Evolutionary conservation across 2,888 invertebrate species (phyloP).

Genomic region (Erpobdella octoculata): DNA sequence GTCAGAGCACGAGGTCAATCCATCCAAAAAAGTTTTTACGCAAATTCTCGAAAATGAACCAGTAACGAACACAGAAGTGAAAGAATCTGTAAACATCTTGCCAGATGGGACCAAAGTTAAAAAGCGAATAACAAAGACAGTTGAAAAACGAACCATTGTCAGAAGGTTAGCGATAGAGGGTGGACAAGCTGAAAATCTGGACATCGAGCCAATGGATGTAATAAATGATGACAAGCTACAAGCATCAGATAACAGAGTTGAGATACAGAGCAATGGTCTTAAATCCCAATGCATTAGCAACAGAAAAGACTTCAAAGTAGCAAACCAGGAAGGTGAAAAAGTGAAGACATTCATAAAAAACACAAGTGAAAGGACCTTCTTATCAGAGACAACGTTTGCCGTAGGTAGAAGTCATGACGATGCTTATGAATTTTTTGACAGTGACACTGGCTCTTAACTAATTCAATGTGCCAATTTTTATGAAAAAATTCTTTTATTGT

Average conservation of each 20-base stretch:
- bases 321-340: too few relatives aligned
- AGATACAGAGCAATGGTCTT: too few relatives aligned
- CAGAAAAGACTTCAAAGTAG: neutral
- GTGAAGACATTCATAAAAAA: too few relatives aligned
- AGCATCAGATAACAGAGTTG: too few relatives aligned
- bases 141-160: slow-evolving; percentile 41
- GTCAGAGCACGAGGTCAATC: neutral
- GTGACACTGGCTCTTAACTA: too few relatives aligned
- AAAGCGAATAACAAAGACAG: slow-evolving; percentile 41
- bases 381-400: neutral
- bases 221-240: too few relatives aligned
- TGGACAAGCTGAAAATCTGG: neutral
- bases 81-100: slow-evolving; percentile 37
- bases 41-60: slow-evolving; percentile 38
- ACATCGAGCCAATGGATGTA: too few relatives aligned
- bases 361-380: neutral
- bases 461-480: too few relatives aligned
- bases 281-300: too few relatives aligned
- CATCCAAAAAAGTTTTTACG: slow-evolving; percentile 33
- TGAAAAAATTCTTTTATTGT: too few relatives aligned
- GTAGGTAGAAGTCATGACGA: neutral
- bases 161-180: slow-evolving; percentile 25
- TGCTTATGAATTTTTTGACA: neutral
- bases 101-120: slow-evolving; percentile 39
- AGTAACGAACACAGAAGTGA: slow-evolving; percentile 33